Conservation (phyloP, 2,888 invertebrate genomes). For the Peribatodes rhomboidaria region DNA sequence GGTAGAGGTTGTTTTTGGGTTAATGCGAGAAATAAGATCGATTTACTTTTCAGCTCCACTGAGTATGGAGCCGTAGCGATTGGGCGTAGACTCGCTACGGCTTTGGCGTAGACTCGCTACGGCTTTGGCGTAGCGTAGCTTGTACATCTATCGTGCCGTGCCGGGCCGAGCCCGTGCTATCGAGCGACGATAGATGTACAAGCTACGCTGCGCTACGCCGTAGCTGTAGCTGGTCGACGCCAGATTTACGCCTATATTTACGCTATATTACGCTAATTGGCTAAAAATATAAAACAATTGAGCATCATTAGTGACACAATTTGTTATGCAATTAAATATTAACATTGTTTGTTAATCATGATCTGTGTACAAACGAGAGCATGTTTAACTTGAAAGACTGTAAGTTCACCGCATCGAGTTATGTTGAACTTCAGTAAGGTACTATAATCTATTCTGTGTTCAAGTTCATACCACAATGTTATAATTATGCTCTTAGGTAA, state of each 20-base stretch:
- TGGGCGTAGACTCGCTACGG: background rate
- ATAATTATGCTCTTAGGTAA: background rate
- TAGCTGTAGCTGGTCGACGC: too few species aligned
- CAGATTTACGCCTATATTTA: too few species aligned
- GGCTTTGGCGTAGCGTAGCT: background rate
- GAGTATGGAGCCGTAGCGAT: background rate
- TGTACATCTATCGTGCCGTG: background rate
- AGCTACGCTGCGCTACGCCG: too few species aligned
- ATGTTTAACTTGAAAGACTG: background rate
- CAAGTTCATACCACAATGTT: conserved; percentile 1
- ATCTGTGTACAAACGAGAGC: background rate
- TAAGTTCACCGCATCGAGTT: conserved; percentile 3
- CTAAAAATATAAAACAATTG: too few species aligned
- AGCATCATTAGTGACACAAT: too few species aligned
- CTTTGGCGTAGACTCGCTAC: background rate
- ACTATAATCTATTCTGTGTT: background rate
- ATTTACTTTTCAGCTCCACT: background rate
- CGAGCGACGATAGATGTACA: too few species aligned
- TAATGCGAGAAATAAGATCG: too few species aligned
- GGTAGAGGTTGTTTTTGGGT: background rate
- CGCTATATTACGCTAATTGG: too few species aligned
- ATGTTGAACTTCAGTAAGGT: background rate
- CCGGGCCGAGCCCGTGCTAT: too few species aligned
- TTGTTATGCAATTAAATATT: background rate
- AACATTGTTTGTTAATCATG: background rate